Evolutionary conservation across 2,797 vertebrate species (phyloP).

Genomic region (Yasuhikotakia modesta): DNA sequence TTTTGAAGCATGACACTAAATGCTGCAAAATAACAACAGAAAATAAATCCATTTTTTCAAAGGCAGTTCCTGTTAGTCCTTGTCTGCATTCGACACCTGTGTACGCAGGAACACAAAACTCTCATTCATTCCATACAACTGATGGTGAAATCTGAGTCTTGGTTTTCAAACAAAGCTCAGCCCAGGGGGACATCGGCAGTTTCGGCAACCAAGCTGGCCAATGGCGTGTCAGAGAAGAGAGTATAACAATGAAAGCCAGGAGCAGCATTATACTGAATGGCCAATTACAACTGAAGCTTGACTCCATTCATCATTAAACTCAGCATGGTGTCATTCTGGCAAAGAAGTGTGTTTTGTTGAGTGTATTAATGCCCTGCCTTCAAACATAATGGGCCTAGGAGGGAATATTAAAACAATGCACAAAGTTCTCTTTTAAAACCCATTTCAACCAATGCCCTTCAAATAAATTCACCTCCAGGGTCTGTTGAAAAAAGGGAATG

Average conservation of each 20-base stretch:
- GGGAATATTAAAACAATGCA: constrained; percentile 3
- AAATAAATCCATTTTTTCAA: not conserved
- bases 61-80: not conserved
- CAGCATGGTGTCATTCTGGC: constrained; percentile 36
- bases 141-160: constrained; percentile 53
- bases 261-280: constrained; percentile 50
- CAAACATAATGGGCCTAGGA: constrained; percentile 17
- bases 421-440: constrained; percentile 16
- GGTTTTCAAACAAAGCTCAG: constrained; percentile 49
- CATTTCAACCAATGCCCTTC: constrained; percentile 16
- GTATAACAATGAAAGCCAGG: constrained; percentile 42
- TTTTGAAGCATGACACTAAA: not conserved
- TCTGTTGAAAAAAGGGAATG: not conserved
- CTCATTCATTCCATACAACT: constrained; percentile 39
- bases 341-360: constrained; percentile 40
- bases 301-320: constrained; percentile 53
- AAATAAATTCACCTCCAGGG: constrained; percentile 11
- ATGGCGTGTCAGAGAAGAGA: constrained; percentile 40
- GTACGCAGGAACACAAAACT: constrained; percentile 28
- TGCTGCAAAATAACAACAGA: not conserved
- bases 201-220: constrained; percentile 43
- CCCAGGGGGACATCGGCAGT: constrained; percentile 37
- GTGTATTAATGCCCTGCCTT: constrained; percentile 29
- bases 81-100: not conserved
- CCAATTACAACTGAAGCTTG: constrained; percentile 53